These are phyloP conservation scores for Nyctereutes procyonoides DNA, from an alignment of 2,113 vertebrate species.

Conservation along the genomic window DNA sequence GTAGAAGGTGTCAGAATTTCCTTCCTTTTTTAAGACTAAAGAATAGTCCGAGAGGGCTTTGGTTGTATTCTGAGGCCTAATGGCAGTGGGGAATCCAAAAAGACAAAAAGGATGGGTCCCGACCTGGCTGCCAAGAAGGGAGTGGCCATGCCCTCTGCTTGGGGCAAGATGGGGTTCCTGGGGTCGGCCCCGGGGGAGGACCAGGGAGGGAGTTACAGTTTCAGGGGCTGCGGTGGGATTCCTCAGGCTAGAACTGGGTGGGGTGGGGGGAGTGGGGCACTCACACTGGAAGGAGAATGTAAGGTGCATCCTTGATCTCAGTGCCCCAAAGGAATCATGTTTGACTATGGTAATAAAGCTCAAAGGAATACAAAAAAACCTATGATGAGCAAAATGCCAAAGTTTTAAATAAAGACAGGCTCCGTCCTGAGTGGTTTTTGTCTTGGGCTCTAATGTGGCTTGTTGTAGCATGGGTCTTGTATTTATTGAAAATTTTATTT, in stretches of 20 bases:
- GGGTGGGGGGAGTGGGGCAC: neutral
- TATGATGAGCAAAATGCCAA: neutral
- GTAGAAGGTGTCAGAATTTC: neutral
- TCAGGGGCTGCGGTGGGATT: accelerated
- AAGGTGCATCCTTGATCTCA: accelerated
- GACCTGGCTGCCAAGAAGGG: neutral
- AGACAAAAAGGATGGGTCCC: neutral
- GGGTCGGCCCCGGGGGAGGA: accelerated
- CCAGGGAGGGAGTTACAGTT: accelerated
- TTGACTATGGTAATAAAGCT: neutral
- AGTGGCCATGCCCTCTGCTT: neutral
- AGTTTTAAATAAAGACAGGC: neutral
- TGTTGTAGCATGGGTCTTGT: neutral
- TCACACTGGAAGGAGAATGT: neutral
- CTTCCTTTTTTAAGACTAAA: neutral
- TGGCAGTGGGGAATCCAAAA: neutral
- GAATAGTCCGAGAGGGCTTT: neutral
- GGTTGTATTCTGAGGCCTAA: neutral
- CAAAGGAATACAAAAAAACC: neutral
- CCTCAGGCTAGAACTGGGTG: neutral
- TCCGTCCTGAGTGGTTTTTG: accelerated
- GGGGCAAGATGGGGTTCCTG: accelerated
- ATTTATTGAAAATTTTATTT: neutral
- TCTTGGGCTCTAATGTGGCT: accelerated
- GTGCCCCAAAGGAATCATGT: neutral